These are phyloP conservation scores for Zoanthus solanderi DNA, from an alignment of 92 coral and sea anemone species.

Conservation along the genomic window DNA sequence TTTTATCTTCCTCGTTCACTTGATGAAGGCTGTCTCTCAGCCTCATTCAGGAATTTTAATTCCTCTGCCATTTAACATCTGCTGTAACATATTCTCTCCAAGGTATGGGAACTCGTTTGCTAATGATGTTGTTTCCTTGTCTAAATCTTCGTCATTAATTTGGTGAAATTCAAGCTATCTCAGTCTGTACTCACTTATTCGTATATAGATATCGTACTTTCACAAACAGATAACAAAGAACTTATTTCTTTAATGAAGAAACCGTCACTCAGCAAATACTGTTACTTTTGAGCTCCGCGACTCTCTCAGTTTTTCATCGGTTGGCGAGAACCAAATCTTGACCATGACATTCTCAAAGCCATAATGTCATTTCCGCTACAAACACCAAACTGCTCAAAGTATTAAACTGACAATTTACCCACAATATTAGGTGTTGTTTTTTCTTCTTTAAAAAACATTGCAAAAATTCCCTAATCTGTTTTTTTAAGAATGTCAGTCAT, in stretches of 20 bases:
- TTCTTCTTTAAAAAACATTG: constrained; percentile 7
- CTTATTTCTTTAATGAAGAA: constrained; percentile 50
- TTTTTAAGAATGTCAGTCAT: background rate
- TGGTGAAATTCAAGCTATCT: no score
- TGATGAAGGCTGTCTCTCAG: no score
- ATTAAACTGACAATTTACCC: background rate
- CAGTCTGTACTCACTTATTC: no score
- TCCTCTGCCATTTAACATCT: no score
- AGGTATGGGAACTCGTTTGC: no score
- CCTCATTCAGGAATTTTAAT: no score
- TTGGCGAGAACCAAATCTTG: constrained; percentile 14
- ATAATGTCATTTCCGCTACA: constrained; percentile 9
- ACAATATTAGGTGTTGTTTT: constrained; percentile 5
- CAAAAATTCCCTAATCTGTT: background rate
- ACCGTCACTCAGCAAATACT: constrained; percentile 41
- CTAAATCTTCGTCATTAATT: no score
- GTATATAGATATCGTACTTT: constrained; percentile 32
- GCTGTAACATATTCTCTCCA: no score
- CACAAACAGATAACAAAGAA: constrained; percentile 52
- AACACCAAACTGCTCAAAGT: constrained; percentile 23
- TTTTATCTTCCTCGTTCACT: no score
- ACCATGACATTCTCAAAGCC: constrained; percentile 29
- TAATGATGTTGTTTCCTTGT: no score
- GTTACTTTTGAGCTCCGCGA: constrained; percentile 9
- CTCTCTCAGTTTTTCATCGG: background rate